phyloP scores from a whole-genome alignment of 2,888 invertebrate species.

The Pseudeuparius sepicola region DNA sequence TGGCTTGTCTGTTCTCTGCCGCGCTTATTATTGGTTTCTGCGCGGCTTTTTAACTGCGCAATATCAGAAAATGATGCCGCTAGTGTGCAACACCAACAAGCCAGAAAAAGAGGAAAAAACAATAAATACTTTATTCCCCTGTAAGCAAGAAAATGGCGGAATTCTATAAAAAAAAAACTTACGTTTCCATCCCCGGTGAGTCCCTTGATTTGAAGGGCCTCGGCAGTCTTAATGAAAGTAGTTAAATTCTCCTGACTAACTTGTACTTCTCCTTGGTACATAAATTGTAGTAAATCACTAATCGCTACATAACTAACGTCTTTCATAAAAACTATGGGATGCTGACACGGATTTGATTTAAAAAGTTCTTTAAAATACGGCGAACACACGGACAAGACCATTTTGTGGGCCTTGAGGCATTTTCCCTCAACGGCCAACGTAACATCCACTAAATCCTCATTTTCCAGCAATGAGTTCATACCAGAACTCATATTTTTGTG shows the following conservation, averaged over 20 bases:
- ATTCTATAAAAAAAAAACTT: slow-evolving; percentile 27
- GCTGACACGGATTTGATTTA: slow-evolving; percentile 54
- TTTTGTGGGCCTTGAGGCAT: slow-evolving; percentile 59
- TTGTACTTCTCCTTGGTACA: slow-evolving; percentile 51
- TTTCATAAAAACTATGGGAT: slow-evolving; percentile 52
- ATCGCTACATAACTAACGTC: slow-evolving; percentile 47
- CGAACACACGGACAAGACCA: slow-evolving; percentile 60
- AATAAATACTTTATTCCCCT: too few species aligned
- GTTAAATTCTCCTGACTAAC: slow-evolving; percentile 37
- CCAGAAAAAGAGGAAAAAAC: too few species aligned
- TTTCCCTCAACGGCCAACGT: slow-evolving; percentile 44
- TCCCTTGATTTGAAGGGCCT: slow-evolving; percentile 39
- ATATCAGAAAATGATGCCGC: too few species aligned
- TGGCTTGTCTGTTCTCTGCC: too few species aligned
- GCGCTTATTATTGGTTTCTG: too few species aligned
- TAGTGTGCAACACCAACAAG: too few species aligned
- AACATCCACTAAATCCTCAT: slow-evolving; percentile 40
- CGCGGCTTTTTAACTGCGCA: too few species aligned
- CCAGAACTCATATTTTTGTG: slow-evolving; percentile 59
- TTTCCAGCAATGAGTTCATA: slow-evolving; percentile 43
- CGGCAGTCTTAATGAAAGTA: slow-evolving; percentile 39
- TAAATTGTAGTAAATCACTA: slow-evolving; percentile 47
- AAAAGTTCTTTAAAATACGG: slow-evolving; percentile 63
- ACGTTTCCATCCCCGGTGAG: slow-evolving; percentile 37
- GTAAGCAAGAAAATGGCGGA: too few species aligned